Evolutionary conservation across 2,113 vertebrate species (phyloP).

Genomic region (human): GRCh38 chr2:178846501-178847000

Average conservation of each 20-base stretch:
- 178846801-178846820: background rate
- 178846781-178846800: background rate
- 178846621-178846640: background rate
- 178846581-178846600: background rate
- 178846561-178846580: slow-evolving; percentile 37
- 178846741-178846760: background rate
- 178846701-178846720: background rate
- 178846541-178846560: background rate
- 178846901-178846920: background rate
- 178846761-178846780: background rate
- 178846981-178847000: background rate
- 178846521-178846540: background rate
- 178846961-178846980: background rate
- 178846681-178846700: slow-evolving; percentile 4
- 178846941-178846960: background rate
- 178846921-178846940: background rate
- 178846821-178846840: background rate
- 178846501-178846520: background rate
- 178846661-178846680: slow-evolving; percentile 29
- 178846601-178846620: background rate
- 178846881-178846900: slow-evolving; percentile 5
- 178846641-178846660: slow-evolving; percentile 17
- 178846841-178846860: background rate
- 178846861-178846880: background rate
- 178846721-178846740: background rate